Base-by-base conservation (phyloP, 2,888 invertebrate species). In the Folsomia candida region DNA sequence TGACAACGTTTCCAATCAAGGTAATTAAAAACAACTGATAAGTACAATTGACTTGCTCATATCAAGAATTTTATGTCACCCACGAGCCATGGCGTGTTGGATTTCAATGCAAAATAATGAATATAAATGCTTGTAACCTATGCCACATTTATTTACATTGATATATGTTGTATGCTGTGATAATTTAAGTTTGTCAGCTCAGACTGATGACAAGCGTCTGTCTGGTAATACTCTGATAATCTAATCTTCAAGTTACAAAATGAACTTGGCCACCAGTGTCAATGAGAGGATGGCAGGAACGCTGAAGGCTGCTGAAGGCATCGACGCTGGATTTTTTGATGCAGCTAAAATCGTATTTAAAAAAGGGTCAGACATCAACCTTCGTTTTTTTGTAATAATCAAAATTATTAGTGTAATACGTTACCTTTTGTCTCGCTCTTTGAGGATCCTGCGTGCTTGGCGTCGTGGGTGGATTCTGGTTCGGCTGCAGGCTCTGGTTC, bases 401-500 rank as follows among this genome's bases (percentile, higher is more conserved):
- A 9, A 47, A 47, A 47, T 47, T 47, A 29, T 29, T 62, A 3
- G 11, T 29, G 62, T 6, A 22, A n/a, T n/a, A n/a, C n/a, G n/a
- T n/a, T 61, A 74, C 74, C 70, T 67, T 72, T 77, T 11, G 74
- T 67, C 26, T 72, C 73, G 57, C 73, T 74, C 28, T 67, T 71
- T 9, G 70, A 70, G 25, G 51, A 22, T 57, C 71, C 73, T 24
- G 70, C 57, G 25, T 74, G 71, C 51, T 79, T 73, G 25, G 68
- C 54, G 62, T 77, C 79, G 63, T 24, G 29, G 57, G 71, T 64
- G 25, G 64, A 60, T 61, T 74, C 78, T 20, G 76, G 68, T 47
- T 76, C 76, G 11, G 74, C 65, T 29, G 66, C 72, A 1, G 76
- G 69, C 57, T 78, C 76, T 9, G 78, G 74, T 51, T 76, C 74